Evolutionary conservation across 2,797 vertebrate genomes (phyloP), one percentile per base, ranked within the genome.

Genomic region (Coluber constrictor): DNA sequence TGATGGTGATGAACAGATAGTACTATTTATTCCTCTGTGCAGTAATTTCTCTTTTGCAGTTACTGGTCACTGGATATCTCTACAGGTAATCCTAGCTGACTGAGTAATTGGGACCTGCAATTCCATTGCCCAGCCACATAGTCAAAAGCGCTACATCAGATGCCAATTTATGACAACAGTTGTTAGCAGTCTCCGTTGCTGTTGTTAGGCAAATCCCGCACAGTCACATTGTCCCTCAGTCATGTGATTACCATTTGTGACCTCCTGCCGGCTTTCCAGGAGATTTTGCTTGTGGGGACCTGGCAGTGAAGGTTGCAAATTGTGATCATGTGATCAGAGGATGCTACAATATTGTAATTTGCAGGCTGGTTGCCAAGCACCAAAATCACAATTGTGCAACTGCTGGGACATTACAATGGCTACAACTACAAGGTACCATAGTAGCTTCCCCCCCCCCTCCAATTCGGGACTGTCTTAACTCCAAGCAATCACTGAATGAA

Each of bases 361-460:
- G 20, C 18, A 25, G 43, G 37, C 37, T 47, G 37, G 37, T 83
- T 47, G 74, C 74, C 37, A 47, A 83, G 37, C 2, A 5, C 10
- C 74, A 23, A 43, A 83, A 83, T 83, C 20, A 0, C 74, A 83
- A 25, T 47, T 3, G 8, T 11, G 10, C 1, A 4, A 47, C 37
- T 23, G 9, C 20, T 1, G 20, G 74, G 4, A 11, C 9, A 1
- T 43, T 79, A 11, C 9, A 43, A 23, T 83, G 4, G 20, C 10
- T 47, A 25, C 20, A 83, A 25, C 20, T 83, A 25, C 10, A 47
- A 47, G 37, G 20, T 47, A 11, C 10, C 9, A 5, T 83, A 2
- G 0, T 83, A 83, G 9, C 3, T 8, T 3, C 3, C 23, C 25
- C 4, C 32, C 18, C 3, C 0, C n/a, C 15, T 0, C n/a, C 15